Conservation (phyloP, 2,797 vertebrate species). For the Acipenser transmontanus region DNA sequence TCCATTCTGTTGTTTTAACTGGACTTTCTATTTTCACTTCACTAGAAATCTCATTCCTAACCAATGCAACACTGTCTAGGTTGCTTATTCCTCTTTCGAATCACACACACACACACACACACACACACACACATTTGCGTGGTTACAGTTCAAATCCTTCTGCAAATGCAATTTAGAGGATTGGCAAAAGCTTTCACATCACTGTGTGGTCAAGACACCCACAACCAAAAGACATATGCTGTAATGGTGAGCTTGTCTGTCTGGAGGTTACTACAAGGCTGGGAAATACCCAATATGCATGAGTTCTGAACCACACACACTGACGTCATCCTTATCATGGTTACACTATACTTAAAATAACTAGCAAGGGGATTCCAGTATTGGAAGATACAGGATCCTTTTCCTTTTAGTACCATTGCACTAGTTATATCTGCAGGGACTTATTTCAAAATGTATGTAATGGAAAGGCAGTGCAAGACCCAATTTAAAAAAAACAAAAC, state of each 20-base stretch:
- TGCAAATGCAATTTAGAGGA: slow-evolving; percentile 9
- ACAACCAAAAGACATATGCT: slow-evolving; percentile 36
- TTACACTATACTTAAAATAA: background rate
- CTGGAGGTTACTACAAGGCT: slow-evolving; percentile 48
- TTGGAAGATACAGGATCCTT: too few species aligned
- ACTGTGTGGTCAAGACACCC: slow-evolving; percentile 21
- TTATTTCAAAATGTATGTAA: background rate
- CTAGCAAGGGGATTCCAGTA: slow-evolving; percentile 2
- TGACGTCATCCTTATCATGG: slow-evolving; percentile 15
- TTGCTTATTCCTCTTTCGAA: too few species aligned
- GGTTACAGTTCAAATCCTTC: background rate
- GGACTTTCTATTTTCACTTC: too few species aligned
- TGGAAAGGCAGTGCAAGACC: background rate
- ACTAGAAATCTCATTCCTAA: too few species aligned
- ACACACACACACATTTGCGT: too few species aligned
- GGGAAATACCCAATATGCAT: slow-evolving; percentile 43
- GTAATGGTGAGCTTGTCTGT: slow-evolving; percentile 17
- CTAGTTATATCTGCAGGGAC: background rate
- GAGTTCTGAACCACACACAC: slow-evolving; percentile 16
- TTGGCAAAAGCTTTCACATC: slow-evolving; percentile 17
- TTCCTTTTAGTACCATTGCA: background rate
- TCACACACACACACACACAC: too few species aligned
- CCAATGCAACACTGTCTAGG: too few species aligned
- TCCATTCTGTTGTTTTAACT: too few species aligned
- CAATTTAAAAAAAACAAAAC: background rate